Evolutionary conservation across 1,140 invertebrate genomes (phyloP), one percentile per base, ranked within the genome.

Genomic region (Pseudomyrmex pallidus): DNA sequence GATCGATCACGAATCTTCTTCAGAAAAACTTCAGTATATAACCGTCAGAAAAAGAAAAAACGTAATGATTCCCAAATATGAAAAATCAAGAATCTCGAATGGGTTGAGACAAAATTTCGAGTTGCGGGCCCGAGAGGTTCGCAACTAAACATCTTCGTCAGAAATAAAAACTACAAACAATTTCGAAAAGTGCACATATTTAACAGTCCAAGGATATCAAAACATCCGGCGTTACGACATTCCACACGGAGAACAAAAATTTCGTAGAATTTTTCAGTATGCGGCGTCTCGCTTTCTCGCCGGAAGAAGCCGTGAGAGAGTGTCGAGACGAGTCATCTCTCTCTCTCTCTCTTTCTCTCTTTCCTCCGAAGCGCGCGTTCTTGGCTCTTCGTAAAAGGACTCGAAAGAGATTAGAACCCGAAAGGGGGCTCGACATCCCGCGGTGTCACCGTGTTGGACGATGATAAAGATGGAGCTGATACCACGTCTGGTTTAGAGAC

Each of bases 381-480:
- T 35, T 17, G 35, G 35, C 74, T 70, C 62, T 67, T 22, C 74
- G 56, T 84, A 67, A 80, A 63, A 80, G 64, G 63, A 73, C 52
- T 64, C 54, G 82, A 59, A 74, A 72, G 80, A 72, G 84, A 76
- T 78, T 88, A 78, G 86, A 87, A 85, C 70, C 35, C 62, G 85
- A 87, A 85, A 85, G 77, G 78, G 52, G 54, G 44, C 52, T 70
- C 86, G 87, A 86, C 84, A 50, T 89, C 84, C 84, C 84, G 82
- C 76, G 74, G 87, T 82, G 87, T 86, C 72, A 82, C 72, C 62
- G 56, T 76, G 73, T 35, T 64, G 74, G 80, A 88, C 77, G 87
- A 89, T 84, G 88, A 89, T 89, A 89, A 89, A 89, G 88, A 89
- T 89, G 74, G 59, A 84, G 87, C 73, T 88, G 87, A 89, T 89